Evolutionary conservation across 2,888 invertebrate genomes (phyloP).

Genomic region (Theretra japonica): DNA sequence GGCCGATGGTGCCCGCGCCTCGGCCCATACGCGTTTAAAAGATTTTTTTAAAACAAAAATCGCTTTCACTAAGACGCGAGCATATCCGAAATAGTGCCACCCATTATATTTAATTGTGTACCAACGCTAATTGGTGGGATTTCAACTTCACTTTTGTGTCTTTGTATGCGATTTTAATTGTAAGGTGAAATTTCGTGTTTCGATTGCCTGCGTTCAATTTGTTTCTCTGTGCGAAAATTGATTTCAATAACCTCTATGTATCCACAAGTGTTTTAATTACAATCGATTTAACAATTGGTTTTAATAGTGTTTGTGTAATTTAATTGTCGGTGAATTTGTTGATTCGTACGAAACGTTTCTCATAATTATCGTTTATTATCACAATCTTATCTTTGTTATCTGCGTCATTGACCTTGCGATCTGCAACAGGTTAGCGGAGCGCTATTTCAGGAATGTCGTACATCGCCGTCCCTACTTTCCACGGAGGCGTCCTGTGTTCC

Average conservation of each 20-base stretch:
- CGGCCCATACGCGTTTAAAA: constrained; percentile 40
- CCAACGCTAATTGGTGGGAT: constrained; percentile 41
- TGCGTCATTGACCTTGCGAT: constrained; percentile 59
- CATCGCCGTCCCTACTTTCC: constrained; percentile 33
- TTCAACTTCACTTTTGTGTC: constrained; percentile 31
- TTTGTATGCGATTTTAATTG: constrained; percentile 30
- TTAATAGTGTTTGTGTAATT: constrained; percentile 39
- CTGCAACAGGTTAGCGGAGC: constrained; percentile 40
- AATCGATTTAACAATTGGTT: constrained; percentile 48
- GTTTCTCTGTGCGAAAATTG: constrained; percentile 35
- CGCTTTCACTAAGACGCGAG: constrained; percentile 45
- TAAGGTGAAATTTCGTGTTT: constrained; percentile 30
- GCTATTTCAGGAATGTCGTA: constrained; percentile 37
- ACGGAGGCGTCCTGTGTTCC: constrained; percentile 4
- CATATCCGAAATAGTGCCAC: constrained; percentile 44
- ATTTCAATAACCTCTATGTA: constrained; percentile 34
- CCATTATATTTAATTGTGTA: constrained; percentile 39
- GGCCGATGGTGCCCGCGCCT: constrained; percentile 63
- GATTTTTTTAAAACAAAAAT: constrained; percentile 42
- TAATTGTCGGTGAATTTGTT: background rate
- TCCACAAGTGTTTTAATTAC: constrained; percentile 49
- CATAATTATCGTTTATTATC: constrained; percentile 54
- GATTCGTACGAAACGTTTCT: constrained; percentile 3
- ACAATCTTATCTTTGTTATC: constrained; percentile 58
- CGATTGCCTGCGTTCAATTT: constrained; percentile 31